Evolutionary conservation across 2,888 invertebrate species (phyloP), one percentile per base, ranked within the genome.

Genomic region (Atherix ibis): DNA sequence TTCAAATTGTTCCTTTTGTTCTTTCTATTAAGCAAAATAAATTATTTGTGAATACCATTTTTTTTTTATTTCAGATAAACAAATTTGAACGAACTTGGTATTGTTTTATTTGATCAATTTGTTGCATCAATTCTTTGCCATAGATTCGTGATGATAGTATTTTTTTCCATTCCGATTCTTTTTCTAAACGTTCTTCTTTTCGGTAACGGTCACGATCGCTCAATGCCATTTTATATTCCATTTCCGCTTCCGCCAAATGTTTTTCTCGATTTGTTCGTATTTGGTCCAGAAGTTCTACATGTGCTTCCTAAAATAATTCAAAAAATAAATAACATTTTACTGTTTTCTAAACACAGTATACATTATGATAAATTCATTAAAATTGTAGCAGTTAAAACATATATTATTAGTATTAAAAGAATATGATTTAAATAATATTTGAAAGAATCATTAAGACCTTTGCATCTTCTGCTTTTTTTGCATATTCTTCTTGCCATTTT

Each of bases 221-320:
- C 22, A 30, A 14, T 6, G 12, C 36, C 4, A 32, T 31, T 27
- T 34, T 12, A 5, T 19, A 34, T 17, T 39, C 32, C 8, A 15
- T 19, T 28, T 31, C 27, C 8, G 6, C 18, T 24, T 36, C 33
- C 9, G 28, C 34, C 3, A 36, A 4, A 16, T 15, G 19, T 25
- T 29, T 16, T 6, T 34, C 31, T 25, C 33, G 19, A 13, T 39
- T 39, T 4, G 27, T 28, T 3, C 34, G 34, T 19, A 39, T 36
- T 29, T 39, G 39, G 10, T 16, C 8, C 5, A 39, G 17, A 5
- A 39, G 25, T 31, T 34, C 34, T 3, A 29, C 27, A 28, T 39
- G 34, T 4, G 36, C 39, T 39, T 34, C 28, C 36, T 38, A 14
- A 2, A 30, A 19, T 18, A 36, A 9, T n/a, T n/a, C n/a, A n/a